Evolutionary conservation across 1,140 invertebrate species (phyloP), one percentile per base, ranked within the genome.

Genomic region (Sinella curviseta): DNA sequence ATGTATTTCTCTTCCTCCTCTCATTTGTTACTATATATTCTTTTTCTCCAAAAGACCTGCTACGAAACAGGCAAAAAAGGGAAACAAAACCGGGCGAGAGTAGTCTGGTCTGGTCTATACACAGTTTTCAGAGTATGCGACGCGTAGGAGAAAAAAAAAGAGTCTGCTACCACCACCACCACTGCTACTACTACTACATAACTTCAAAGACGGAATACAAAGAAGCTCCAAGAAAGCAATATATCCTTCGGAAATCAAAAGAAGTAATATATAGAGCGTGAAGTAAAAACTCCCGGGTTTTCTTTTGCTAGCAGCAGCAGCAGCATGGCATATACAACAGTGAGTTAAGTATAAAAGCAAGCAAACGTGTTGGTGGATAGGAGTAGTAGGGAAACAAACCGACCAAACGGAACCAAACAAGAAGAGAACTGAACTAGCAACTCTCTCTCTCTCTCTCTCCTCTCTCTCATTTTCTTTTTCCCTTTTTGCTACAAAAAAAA

Each of bases 181-280:
- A n/a, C n/a, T n/a, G n/a, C n/a, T n/a, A n/a, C n/a, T n/a, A n/a
- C n/a, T n/a, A n/a, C n/a, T n/a, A n/a, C n/a, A n/a, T n/a, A n/a
- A 16, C 24, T 30, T 30, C 65, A 8, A 31, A 70, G 28, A 70
- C 65, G 31, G 65, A 70, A 70, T 70, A 70, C 31, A 70, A 70
- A 70, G 31, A 70, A 33, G 65, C 28, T 70, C 31, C 28, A 70
- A 70, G 65, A 33, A 30, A 70, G 65, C 31, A 70, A 70, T 70
- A 33, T 70, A 70, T 70, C 65, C 31, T 30, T 31, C 65, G 67
- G 48, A 70, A 74, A 74, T 74, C 35, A 31, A 34, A 54, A 78
- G 67, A 78, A 78, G 55, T 74, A 78, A 74, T 78, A 78, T 78
- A 74, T 78, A 78, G 77, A 78, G 77, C 77, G 77, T 78, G 73